These are phyloP conservation scores for Cercocebus atys DNA, from an alignment of 2,113 vertebrate genomes.

Conservation along the genomic window DNA sequence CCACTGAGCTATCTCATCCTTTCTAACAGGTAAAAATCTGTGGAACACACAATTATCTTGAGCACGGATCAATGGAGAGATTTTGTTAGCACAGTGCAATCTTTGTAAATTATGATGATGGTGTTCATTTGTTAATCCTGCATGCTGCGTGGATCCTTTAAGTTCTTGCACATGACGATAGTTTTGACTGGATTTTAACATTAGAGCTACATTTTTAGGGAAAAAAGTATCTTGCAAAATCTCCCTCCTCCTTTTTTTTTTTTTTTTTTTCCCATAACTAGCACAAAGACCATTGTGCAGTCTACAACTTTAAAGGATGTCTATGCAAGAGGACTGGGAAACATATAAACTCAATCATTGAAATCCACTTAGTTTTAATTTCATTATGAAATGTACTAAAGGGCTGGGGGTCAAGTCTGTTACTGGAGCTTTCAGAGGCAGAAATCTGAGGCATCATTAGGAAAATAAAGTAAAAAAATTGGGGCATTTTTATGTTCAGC, in stretches of 20 bases:
- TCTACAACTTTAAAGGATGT: conserved; percentile 52
- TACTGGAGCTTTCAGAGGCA: background rate
- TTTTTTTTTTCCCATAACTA: background rate
- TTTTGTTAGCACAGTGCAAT: conserved; percentile 58
- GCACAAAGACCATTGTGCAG: conserved; percentile 55
- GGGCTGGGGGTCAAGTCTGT: conserved; percentile 49
- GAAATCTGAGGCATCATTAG: conserved; percentile 17
- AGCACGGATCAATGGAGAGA: conserved; percentile 9
- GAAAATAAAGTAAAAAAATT: conserved; percentile 37
- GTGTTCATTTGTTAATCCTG: conserved; percentile 56
- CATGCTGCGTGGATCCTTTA: conserved; percentile 33
- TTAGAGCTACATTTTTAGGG: conserved; percentile 41
- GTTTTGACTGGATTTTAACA: conserved; percentile 64
- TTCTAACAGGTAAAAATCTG: conserved; percentile 56
- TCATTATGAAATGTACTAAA: conserved; percentile 66
- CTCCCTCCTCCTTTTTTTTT: background rate
- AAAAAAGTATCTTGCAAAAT: conserved; percentile 55
- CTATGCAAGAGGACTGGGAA: conserved; percentile 66
- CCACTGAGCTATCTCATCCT: conserved; percentile 22
- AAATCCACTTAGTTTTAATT: conserved; percentile 77
- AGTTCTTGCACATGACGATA: conserved; percentile 51
- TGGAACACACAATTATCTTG: conserved; percentile 32
- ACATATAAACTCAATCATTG: conserved; percentile 64
- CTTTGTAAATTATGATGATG: conserved; percentile 49
- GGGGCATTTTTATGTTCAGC: conserved; percentile 51